These are phyloP conservation scores for Drosophila parabipectinata DNA, from an alignment of 1,140 invertebrate genomes.

Conservation along the genomic window DNA sequence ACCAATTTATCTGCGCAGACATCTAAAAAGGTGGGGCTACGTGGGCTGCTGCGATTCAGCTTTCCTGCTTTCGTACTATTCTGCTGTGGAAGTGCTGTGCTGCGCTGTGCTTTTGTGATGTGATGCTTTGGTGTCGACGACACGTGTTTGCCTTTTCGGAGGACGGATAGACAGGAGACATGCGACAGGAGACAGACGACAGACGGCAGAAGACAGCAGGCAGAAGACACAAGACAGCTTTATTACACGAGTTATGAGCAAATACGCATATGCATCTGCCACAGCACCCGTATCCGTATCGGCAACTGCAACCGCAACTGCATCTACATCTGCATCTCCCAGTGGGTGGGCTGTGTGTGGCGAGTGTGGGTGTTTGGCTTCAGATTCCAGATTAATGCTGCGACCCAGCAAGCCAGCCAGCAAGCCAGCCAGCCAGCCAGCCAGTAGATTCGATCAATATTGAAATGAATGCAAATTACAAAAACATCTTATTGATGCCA, in stretches of 20 bases:
- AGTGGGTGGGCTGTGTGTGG: conserved; percentile 17
- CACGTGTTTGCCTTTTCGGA: conserved; percentile 67
- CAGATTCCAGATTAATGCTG: conserved; percentile 32
- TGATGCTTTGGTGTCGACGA: conserved; percentile 63
- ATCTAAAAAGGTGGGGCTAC: conserved; percentile 50
- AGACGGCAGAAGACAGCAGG: conserved; percentile 7
- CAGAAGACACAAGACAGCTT: conserved; percentile 35
- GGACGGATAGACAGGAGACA: conserved; percentile 13
- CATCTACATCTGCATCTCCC: conserved; percentile 28
- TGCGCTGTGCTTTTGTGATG: conserved; percentile 1
- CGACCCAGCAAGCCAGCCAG: not conserved
- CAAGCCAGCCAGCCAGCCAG: not conserved
- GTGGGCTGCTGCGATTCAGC: conserved; percentile 38
- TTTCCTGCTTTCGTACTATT: conserved; percentile 31
- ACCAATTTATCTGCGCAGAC: conserved; percentile 49
- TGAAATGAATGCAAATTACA: conserved; percentile 53
- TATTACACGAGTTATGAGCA: conserved; percentile 47
- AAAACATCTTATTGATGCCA: conserved; percentile 41
- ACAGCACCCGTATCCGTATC: conserved; percentile 27
- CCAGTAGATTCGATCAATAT: conserved; percentile 46
- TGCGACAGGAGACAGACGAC: conserved; percentile 12
- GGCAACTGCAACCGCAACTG: conserved; percentile 12
- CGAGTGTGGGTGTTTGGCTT: conserved; percentile 10
- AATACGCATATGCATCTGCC: not conserved
- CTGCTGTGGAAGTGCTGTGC: not conserved